Percentiles rank a stretch among this genome's conserved stretches.
Conservation (phyloP, 2,888 invertebrate genomes). For the Cerastis rubricosa region DNA sequence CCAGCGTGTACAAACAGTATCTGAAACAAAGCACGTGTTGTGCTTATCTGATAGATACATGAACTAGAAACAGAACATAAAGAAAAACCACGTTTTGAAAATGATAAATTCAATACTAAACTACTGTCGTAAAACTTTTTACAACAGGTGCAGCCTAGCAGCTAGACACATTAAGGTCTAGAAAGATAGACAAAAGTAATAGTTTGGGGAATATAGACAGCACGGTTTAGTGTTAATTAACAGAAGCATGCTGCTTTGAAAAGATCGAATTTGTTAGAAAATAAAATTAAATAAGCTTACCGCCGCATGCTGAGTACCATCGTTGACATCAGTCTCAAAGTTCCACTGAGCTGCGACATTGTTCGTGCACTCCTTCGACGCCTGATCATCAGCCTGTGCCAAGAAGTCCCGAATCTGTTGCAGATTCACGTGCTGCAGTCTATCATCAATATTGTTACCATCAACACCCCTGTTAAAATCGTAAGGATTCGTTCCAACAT, state of each 20-base stretch:
- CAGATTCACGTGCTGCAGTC: constrained; percentile 84
- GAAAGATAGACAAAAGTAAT: not conserved
- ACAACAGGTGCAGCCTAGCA: not conserved
- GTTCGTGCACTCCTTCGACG: constrained; percentile 95
- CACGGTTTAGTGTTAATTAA: not conserved
- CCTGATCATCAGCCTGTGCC: constrained; percentile 93
- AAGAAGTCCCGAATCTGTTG: constrained; percentile 91
- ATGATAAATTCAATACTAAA: not conserved
- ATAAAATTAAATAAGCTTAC: constrained; percentile 91
- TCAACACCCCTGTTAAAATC: constrained; percentile 84
- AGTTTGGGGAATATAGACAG: not conserved
- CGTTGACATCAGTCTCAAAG: constrained; percentile 96
- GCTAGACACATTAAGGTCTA: not conserved
- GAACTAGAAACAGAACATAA: not conserved
- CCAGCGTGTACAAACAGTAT: not conserved
- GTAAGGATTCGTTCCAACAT: constrained; percentile 84
- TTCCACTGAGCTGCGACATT: constrained; percentile 97
- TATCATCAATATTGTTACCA: constrained; percentile 83
- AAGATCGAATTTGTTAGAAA: not conserved
- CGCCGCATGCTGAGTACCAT: constrained; percentile 95
- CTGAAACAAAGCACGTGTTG: constrained; percentile 1
- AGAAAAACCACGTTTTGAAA: not conserved
- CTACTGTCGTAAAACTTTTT: not conserved
- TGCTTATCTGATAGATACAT: constrained; percentile 3
- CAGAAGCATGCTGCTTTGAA: not conserved